phyloP scores from a whole-genome alignment of 2,797 vertebrate genomes.

The Paguma larvata region DNA sequence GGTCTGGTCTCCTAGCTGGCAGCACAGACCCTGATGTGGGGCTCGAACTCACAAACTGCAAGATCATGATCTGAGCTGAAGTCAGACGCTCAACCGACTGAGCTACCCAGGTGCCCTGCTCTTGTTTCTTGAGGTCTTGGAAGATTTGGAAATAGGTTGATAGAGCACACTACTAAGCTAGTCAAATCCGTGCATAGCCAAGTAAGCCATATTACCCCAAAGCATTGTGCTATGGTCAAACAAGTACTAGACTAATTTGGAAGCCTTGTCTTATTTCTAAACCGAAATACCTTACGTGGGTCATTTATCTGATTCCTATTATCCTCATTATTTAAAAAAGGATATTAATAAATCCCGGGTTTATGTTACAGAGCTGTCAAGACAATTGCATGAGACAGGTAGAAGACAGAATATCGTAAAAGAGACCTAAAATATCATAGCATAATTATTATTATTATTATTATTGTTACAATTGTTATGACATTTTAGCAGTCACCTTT shows the following conservation, averaged over 20 bases:
- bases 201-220: background rate
- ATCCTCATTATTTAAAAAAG: background rate
- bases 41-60: no score
- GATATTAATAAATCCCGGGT: background rate
- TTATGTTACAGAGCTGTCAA: background rate
- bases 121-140: background rate
- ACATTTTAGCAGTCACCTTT: background rate
- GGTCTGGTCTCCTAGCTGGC: no score
- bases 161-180: background rate
- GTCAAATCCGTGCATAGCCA: background rate
- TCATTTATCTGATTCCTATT: background rate
- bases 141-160: background rate
- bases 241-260: background rate
- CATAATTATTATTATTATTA: background rate
- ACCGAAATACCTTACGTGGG: background rate
- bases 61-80: no score
- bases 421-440: background rate
- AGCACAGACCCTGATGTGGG: no score
- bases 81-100: no score
- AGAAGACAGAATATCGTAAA: background rate
- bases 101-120: background rate
- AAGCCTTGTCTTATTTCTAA: background rate
- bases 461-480: background rate
- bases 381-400: background rate
- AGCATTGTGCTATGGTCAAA: background rate